Percentiles rank a stretch among this genome's conserved stretches.
These are phyloP conservation scores for Propithecus coquereli DNA, from an alignment of 2,113 vertebrate genomes.

Conservation along the genomic window DNA sequence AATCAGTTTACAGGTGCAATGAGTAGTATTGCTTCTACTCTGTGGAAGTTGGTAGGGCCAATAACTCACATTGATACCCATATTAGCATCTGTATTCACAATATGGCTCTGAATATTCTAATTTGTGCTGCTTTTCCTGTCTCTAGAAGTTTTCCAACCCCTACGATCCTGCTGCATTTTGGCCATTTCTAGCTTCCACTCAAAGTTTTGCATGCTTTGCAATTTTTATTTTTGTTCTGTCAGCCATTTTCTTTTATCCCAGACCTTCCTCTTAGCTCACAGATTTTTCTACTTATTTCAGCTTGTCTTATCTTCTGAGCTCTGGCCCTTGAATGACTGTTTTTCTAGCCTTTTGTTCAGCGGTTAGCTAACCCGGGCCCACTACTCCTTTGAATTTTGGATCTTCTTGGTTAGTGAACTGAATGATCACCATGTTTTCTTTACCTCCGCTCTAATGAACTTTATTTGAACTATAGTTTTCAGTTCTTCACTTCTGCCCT, in stretches of 20 bases:
- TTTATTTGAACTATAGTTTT: constrained; percentile 50
- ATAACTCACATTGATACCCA: background rate
- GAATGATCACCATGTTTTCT: constrained; percentile 28
- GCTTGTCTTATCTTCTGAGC: constrained; percentile 8
- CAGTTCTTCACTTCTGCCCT: background rate
- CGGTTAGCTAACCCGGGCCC: background rate
- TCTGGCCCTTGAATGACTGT: background rate
- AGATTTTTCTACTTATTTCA: constrained; percentile 21
- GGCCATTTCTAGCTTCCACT: background rate
- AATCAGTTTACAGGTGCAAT: background rate
- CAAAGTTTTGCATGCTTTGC: background rate
- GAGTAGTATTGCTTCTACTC: background rate
- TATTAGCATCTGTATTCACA: background rate
- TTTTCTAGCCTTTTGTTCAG: constrained; percentile 36
- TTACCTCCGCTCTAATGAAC: constrained; percentile 56
- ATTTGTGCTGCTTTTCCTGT: background rate
- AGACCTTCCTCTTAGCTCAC: background rate
- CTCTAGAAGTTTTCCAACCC: background rate
- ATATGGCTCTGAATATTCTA: background rate
- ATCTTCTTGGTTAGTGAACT: constrained; percentile 43
- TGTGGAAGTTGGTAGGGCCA: background rate
- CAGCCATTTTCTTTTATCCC: background rate
- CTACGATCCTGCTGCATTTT: background rate
- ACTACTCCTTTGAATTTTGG: background rate
- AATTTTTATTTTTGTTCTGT: background rate